phyloP scores from a whole-genome alignment of 1,140 invertebrate species.

The Ceratina australensis region DNA sequence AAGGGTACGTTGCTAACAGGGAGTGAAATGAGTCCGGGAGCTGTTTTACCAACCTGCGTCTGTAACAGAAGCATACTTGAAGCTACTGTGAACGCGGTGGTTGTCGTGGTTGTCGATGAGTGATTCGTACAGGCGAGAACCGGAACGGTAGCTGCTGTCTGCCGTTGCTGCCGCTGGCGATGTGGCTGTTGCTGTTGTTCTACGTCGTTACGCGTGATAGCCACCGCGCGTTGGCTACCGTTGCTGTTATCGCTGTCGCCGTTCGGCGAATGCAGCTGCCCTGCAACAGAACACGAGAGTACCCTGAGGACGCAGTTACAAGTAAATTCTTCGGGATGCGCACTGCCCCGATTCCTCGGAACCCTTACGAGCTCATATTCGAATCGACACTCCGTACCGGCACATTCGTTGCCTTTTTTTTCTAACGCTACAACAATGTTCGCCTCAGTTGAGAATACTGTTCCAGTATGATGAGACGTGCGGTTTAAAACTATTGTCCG shows the following conservation, averaged over 20 bases:
- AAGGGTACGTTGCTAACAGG: background rate
- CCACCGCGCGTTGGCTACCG: slow-evolving; percentile 72
- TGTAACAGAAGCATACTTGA: slow-evolving; percentile 85
- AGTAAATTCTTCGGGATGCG: too few species aligned
- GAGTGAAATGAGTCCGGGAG: slow-evolving; percentile 9
- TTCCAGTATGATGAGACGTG: slow-evolving; percentile 10
- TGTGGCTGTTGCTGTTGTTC: slow-evolving; percentile 66
- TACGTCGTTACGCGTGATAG: slow-evolving; percentile 70
- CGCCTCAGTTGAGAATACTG: background rate
- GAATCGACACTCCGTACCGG: too few species aligned
- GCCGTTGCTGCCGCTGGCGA: slow-evolving; percentile 63
- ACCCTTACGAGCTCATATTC: too few species aligned
- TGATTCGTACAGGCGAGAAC: slow-evolving; percentile 74
- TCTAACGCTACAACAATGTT: background rate
- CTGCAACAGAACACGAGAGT: slow-evolving; percentile 54
- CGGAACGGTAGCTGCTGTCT: slow-evolving; percentile 64
- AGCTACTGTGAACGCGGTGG: slow-evolving; percentile 79
- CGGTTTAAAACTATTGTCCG: slow-evolving; percentile 30
- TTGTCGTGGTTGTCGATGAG: slow-evolving; percentile 75
- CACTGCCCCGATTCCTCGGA: too few species aligned
- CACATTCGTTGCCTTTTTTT: background rate
- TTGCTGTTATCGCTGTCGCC: slow-evolving; percentile 75
- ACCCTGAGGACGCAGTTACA: background rate
- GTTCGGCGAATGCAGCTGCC: slow-evolving; percentile 75
- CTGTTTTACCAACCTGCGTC: slow-evolving; percentile 79